Percentiles rank a stretch among this genome's conserved stretches.
These are phyloP conservation scores for Armadillidium nasatum DNA, from an alignment of 1,140 invertebrate genomes.

Conservation along the genomic window DNA sequence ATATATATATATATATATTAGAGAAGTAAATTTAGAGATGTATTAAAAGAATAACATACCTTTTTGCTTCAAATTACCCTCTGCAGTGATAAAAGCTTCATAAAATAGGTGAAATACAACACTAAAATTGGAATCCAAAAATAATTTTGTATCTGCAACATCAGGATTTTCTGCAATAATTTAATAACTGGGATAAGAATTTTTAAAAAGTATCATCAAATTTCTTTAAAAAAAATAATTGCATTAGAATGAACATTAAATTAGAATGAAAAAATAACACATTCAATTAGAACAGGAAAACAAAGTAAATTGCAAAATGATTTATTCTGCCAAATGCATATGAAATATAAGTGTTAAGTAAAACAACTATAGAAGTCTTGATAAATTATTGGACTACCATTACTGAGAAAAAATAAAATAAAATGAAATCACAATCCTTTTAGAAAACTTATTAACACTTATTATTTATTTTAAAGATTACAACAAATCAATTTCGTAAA, in stretches of 20 bases:
- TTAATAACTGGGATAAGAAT: constrained; percentile 14
- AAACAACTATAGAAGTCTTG: no score
- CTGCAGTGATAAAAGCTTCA: constrained; percentile 86
- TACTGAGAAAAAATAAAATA: no score
- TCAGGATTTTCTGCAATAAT: constrained; percentile 83
- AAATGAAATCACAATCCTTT: no score
- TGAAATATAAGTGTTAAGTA: no score
- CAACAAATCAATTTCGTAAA: no score
- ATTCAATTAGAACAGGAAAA: not conserved
- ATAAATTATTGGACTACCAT: no score
- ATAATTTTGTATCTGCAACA: constrained; percentile 76
- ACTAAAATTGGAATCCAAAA: constrained; percentile 90
- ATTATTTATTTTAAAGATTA: no score
- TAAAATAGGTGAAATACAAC: constrained; percentile 93
- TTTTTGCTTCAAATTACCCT: constrained; percentile 82
- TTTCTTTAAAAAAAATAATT: not conserved
- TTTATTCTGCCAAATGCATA: not conserved
- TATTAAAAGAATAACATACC: constrained; percentile 57
- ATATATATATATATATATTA: constrained; percentile 19
- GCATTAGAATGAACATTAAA: not conserved
- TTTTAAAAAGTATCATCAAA: not conserved
- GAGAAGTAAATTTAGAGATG: not conserved
- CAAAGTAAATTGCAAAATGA: not conserved
- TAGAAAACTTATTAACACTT: no score
- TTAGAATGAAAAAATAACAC: not conserved